phyloP scores from a whole-genome alignment of 2,888 invertebrate species.

The Zhuqinia jingwanae region DNA sequence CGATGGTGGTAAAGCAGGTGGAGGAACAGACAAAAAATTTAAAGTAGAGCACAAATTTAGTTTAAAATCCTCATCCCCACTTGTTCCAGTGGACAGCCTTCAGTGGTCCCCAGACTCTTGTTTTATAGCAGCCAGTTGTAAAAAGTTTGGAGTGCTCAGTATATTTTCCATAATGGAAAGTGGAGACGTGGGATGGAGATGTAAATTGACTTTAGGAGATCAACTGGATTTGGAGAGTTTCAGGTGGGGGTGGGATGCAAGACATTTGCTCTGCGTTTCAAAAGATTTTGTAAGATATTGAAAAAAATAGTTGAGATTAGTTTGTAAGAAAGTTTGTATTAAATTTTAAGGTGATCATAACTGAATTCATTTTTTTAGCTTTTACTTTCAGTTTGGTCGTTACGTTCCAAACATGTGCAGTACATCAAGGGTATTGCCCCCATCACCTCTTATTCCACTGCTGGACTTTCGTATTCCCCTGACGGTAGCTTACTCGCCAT shows the following conservation, averaged over 20 bases:
- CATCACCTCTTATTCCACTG: neutral
- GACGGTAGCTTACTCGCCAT: slow-evolving; percentile 63
- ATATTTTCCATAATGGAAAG: slow-evolving; percentile 82
- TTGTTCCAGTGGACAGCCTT: slow-evolving; percentile 72
- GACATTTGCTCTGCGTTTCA: slow-evolving; percentile 83
- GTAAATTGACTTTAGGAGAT: slow-evolving; percentile 81
- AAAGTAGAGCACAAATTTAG: slow-evolving; percentile 23
- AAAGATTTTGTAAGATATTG: slow-evolving; percentile 81
- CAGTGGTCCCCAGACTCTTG: slow-evolving; percentile 81
- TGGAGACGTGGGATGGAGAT: slow-evolving; percentile 83
- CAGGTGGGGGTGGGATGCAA: slow-evolving; percentile 83
- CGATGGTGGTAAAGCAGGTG: no score
- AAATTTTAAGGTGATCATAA: no score
- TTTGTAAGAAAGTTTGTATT: no score
- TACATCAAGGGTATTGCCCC: slow-evolving; percentile 66
- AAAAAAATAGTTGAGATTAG: neutral
- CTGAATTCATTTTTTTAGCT: slow-evolving; percentile 61
- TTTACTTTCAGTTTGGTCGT: slow-evolving; percentile 73
- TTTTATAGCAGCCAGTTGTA: slow-evolving; percentile 80
- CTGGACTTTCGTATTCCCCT: slow-evolving; percentile 61
- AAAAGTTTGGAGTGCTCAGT: slow-evolving; percentile 80
- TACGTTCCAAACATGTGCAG: slow-evolving; percentile 21
- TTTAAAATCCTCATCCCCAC: neutral
- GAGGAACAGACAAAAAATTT: neutral
- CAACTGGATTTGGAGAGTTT: slow-evolving; percentile 81